These are phyloP conservation scores for Hycleus cichorii DNA, from an alignment of 1,140 invertebrate species.

Conservation along the genomic window DNA sequence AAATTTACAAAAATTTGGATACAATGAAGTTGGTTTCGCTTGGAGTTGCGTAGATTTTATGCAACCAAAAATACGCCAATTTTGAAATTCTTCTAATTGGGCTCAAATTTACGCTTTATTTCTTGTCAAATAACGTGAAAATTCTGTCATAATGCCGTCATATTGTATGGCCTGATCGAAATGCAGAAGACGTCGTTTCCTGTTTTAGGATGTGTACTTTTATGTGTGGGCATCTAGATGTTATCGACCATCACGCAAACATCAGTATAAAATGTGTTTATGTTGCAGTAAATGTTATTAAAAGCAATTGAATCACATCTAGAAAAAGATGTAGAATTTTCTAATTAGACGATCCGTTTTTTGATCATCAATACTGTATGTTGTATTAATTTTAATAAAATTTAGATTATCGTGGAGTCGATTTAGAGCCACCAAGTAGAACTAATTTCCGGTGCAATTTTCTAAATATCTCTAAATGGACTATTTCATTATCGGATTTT, in stretches of 20 bases:
- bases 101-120: neutral
- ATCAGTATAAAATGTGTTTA: neutral
- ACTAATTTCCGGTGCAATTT: too few relatives aligned
- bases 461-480: too few relatives aligned
- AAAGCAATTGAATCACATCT: neutral
- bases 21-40: too few relatives aligned
- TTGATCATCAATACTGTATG: too few relatives aligned
- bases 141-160: neutral
- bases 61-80: neutral
- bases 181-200: constrained; percentile 1
- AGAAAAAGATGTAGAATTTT: too few relatives aligned
- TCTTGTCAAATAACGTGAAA: neutral
- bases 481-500: too few relatives aligned
- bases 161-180: neutral
- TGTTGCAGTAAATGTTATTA: neutral
- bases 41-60: constrained; percentile 2
- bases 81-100: neutral
- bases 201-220: neutral
- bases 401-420: too few relatives aligned
- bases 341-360: too few relatives aligned
- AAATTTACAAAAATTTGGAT: neutral
- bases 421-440: too few relatives aligned
- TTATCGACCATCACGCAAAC: neutral
- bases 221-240: constrained; percentile 2
- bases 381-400: too few relatives aligned